Evolutionary conservation across 2,888 invertebrate species (phyloP), one percentile per base, ranked within the genome.

Genomic region (Caenorhabditis sp.): DNA sequence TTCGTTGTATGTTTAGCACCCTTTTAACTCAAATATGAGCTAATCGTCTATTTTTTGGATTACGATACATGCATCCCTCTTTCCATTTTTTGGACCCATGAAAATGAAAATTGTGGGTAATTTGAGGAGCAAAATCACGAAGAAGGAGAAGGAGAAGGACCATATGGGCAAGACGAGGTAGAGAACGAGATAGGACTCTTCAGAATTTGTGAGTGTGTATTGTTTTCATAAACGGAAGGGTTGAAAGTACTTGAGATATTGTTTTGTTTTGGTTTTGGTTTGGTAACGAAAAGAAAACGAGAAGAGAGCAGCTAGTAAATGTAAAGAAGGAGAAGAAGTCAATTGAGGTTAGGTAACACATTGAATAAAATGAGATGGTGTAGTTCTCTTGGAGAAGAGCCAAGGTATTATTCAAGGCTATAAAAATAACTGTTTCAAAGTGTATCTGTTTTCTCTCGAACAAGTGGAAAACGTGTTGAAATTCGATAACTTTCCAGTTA

Each of bases 71-170:
- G 4, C 4, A 4, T 21, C 23, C 53, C 4, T 53, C 53, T 23
- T 53, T 10, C 21, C 3, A 50, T 5, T 20, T 50, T 50, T 50
- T n/a, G 20, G 50, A 10, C 20, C 14, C 50, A 4, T 5, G 14
- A 14, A 50, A 14, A 52, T 8, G 10, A 23, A 71, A 71, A 71
- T 71, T 59, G 67, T 60, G 70, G 70, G 63, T 67, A 71, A 71
- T 71, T 71, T 63, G 70, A 70, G 70, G 53, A 43, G 3, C 5
- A 43, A 14, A 43, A 43, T 43, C 43, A 43, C 43, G 17, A n/a
- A n/a, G 43, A 17, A 43, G 3, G 17, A 43, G 14, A 7, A 14
- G 58, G 14, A 1, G 27, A 26, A 27, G 20, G 31, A 43, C 66
- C 70, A 71, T 71, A 71, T 71, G 70, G 64, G 61, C 1, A 21